phyloP scores from a whole-genome alignment of 2,113 vertebrate genomes.

The Gnathonemus longibarbis region DNA sequence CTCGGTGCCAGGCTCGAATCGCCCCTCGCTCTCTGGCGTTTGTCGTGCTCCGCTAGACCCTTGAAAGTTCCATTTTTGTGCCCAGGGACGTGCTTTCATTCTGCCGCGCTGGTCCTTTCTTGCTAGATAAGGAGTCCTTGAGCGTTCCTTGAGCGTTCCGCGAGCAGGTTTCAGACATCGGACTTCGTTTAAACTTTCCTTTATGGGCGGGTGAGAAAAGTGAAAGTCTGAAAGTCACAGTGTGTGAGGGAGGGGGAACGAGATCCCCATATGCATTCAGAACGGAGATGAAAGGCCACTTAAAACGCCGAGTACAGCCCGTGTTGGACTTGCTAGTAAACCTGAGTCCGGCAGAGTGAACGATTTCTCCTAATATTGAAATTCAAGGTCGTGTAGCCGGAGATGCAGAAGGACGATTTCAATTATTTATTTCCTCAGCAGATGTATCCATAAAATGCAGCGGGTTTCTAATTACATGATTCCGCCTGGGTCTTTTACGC shows the following conservation, averaged over 20 bases:
- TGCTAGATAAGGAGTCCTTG: not conserved
- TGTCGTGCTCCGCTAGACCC: not conserved
- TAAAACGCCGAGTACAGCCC: not conserved
- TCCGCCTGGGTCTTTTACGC: not conserved
- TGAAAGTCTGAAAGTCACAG: not conserved
- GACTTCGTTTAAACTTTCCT: not conserved
- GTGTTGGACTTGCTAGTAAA: not conserved
- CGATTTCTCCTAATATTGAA: too few relatives aligned
- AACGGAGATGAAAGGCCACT: not conserved
- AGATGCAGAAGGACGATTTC: not conserved
- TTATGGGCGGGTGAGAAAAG: not conserved
- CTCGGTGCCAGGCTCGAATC: not conserved
- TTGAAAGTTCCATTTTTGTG: not conserved
- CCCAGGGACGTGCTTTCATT: not conserved
- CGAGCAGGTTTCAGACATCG: not conserved
- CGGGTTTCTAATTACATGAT: not conserved
- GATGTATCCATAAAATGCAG: not conserved
- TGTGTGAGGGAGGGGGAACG: not conserved
- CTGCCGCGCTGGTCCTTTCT: not conserved
- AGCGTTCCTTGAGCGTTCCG: not conserved
- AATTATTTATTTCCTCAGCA: not conserved
- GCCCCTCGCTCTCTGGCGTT: not conserved
- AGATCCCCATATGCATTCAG: not conserved
- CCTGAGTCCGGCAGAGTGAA: not conserved
- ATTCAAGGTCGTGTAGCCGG: not conserved